These are phyloP conservation scores for Rhabdomys pumilio DNA, from an alignment of 2,797 vertebrate genomes.

Conservation along the genomic window DNA sequence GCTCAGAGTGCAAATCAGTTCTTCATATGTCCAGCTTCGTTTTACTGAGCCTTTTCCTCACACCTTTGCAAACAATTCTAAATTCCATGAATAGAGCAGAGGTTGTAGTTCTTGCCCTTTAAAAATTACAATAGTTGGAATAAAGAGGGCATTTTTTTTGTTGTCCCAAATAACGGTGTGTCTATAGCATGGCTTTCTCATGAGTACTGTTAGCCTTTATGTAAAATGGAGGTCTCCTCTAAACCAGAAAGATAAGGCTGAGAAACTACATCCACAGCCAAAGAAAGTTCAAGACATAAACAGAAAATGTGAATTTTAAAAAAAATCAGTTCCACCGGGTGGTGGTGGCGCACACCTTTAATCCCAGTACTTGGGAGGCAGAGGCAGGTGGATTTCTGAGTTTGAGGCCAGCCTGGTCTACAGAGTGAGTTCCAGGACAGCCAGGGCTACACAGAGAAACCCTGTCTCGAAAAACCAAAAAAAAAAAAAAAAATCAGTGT, in stretches of 20 bases:
- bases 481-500: neutral
- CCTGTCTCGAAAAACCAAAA: no score
- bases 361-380: no score
- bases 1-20: neutral
- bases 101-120: neutral
- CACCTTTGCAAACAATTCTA: neutral
- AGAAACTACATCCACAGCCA: neutral
- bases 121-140: neutral
- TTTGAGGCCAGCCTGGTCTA: no score
- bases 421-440: no score
- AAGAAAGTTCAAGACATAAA: conserved; percentile 8
- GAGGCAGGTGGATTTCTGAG: no score
- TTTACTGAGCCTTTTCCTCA: neutral
- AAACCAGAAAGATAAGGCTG: neutral
- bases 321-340: no score
- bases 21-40: neutral
- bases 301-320: neutral
- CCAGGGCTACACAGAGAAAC: no score
- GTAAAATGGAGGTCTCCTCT: conserved; percentile 24
- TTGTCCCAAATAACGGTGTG: conserved; percentile 2
- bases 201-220: neutral
- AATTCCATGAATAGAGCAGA: neutral
- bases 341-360: no score
- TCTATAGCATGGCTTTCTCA: neutral
- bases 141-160: conserved; percentile 1